Base-by-base conservation (phyloP, 2,888 invertebrate species). In the Lysandra bellargus region DNA sequence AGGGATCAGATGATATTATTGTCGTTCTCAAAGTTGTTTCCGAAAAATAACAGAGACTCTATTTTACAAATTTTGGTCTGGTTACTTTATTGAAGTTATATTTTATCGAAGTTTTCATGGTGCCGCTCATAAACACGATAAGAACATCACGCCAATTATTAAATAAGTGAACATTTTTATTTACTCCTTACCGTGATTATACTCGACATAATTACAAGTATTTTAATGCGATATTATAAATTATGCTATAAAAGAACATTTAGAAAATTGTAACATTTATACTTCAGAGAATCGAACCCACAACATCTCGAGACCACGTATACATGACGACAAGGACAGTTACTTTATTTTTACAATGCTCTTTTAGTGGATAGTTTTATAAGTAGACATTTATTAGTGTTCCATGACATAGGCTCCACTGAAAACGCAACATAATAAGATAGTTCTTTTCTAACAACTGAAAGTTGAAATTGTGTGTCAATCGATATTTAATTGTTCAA, bases 1-100 rank as follows among this genome's bases (percentile, higher is more conserved):
- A 76, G 33, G 76, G 53, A 76, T 76, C 33, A 76, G 76, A 53
- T 76, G 17, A 76, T 69, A 76, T 76, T 76, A 76, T 76, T 76
- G 76, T 76, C 76, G 57, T 76, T 76, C 23, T 76, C 49, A 76
- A 74, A 76, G 53, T 76, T 76, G 76, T 53, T 53, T 76, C 33
- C 53, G 53, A 69, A 69, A 69, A 69, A 69, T 69, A 69, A 69
- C 69, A 69, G 17, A 61, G 69, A 69, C 33, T 69, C 37, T 69
- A 69, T 69, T 69, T 69, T 69, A 69, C 69, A 69, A 69, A 69
- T 69, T 69, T 69, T 69, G 69, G 69, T 69, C 69, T 69, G 33
- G 37, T 69, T 69, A 69, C 69, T 69, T 69, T 69, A 69, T 37
- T 33, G 69, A 69, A 69, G 69, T 69, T 69, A 69, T 9, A 33